Conservation (phyloP, 2,113 vertebrate genomes). For the Corythaixoides concolor region DNA sequence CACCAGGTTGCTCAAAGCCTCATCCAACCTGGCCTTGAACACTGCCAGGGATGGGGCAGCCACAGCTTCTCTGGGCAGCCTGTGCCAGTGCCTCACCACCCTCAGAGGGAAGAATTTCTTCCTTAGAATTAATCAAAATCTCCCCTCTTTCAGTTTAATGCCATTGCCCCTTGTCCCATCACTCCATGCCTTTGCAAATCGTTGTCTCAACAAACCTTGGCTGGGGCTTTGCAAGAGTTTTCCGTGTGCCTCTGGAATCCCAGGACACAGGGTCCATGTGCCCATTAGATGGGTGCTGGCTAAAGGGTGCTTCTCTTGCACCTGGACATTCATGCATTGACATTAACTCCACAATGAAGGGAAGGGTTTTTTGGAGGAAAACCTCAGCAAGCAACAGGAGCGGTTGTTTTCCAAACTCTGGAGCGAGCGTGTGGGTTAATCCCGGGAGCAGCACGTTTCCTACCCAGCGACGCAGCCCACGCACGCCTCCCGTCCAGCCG, state of each 20-base stretch:
- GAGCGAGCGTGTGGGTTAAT: neutral
- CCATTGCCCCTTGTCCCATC: too few relatives aligned
- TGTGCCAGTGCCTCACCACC: too few relatives aligned
- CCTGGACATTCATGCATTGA: too few relatives aligned
- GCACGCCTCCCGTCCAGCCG: neutral
- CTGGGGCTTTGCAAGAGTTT: neutral
- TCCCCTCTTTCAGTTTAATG: too few relatives aligned
- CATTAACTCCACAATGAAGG: neutral
- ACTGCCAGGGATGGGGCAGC: too few relatives aligned
- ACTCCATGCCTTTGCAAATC: too few relatives aligned
- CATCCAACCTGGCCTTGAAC: too few relatives aligned
- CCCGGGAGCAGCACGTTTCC: neutral
- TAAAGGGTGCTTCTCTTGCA: neutral
- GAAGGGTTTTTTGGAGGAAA: neutral
- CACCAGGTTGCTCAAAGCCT: too few relatives aligned
- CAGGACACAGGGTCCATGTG: accelerated
- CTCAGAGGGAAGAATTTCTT: too few relatives aligned
- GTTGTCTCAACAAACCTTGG: accelerated
- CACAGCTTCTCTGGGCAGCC: too few relatives aligned
- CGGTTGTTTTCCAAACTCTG: neutral
- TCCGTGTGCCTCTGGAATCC: accelerated
- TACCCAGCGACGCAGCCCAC: neutral
- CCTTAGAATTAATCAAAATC: too few relatives aligned
- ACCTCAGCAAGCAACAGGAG: neutral
- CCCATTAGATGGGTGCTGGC: neutral